Percentiles rank a stretch among this genome's conserved stretches.
phyloP scores from a whole-genome alignment of 1,140 invertebrate genomes.

The Orius insidiosus region DNA sequence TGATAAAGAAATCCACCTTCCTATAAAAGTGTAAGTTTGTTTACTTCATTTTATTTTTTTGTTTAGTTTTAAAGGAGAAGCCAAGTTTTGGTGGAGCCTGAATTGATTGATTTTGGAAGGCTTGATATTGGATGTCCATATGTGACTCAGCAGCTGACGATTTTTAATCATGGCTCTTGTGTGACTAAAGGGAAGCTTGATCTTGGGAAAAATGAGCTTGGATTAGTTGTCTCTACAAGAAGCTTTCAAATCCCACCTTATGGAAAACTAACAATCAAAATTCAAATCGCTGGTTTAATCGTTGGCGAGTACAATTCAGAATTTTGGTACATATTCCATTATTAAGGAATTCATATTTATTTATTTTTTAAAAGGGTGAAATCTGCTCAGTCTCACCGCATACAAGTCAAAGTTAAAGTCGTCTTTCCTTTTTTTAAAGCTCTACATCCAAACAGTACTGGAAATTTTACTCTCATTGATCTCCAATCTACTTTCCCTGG shows the following conservation, averaged over 20 bases:
- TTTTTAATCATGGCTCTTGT: constrained; percentile 22
- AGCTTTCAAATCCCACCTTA: constrained; percentile 21
- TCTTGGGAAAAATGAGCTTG: constrained; percentile 21
- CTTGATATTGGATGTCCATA: constrained; percentile 22
- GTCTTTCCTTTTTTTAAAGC: constrained; percentile 21
- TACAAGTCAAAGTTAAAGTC: constrained; percentile 21
- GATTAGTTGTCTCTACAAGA: constrained; percentile 21
- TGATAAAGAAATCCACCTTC: constrained; percentile 21
- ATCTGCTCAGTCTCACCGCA: constrained; percentile 20
- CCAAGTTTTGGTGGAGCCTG: constrained; percentile 18
- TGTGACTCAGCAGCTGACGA: constrained; percentile 18
- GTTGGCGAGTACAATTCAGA: constrained; percentile 22
- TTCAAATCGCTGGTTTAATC: constrained; percentile 20
- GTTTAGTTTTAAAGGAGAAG: constrained; percentile 11
- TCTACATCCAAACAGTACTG: constrained; percentile 21
- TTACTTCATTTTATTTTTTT: constrained; percentile 6
- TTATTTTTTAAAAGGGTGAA: constrained; percentile 11
- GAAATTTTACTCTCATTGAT: constrained; percentile 24
- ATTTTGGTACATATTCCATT: constrained; percentile 22
- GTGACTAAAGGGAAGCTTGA: constrained; percentile 24
- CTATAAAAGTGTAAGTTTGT: constrained; percentile 19
- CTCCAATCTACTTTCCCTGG: constrained; percentile 21
- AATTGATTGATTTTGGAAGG: constrained; percentile 23
- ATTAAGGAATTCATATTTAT: constrained; percentile 6
- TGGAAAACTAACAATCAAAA: constrained; percentile 14